Base-by-base conservation (phyloP, 2,113 vertebrate genomes). In the Syngnathus scovelli region DNA sequence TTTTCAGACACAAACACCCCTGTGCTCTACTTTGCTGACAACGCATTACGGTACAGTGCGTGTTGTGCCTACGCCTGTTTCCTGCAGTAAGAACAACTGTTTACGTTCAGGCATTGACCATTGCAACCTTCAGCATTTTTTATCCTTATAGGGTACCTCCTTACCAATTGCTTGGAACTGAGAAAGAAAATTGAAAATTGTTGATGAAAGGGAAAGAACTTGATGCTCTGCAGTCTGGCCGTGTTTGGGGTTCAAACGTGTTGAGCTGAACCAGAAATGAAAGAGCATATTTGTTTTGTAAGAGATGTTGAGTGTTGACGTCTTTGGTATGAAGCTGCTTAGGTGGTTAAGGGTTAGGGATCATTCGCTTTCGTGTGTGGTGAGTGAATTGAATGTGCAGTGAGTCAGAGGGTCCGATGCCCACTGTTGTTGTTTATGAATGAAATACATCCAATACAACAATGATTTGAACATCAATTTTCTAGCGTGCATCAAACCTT, bases 21-120 rank as follows among this genome's bases (percentile, higher is more conserved):
- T n/a, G n/a, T 61, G 55, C 49, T 70, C 37, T 81, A 83, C 78
- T 79, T 82, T 78, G 71, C 56, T 72, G n/a, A 51, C 70, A 69
- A 38, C 83, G 85, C 72, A 68, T 36, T 33, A 68, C 75, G 21
- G 67, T n/a, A 75, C 78, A 81, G 43, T 44, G 43, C 13, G 43
- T 44, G 43, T 44, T 76, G 67, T 21, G 36, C 38, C 59, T 1
- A 13, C 64, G 66, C 23, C 11, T 18, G 5, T 61, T 77, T 79
- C 59, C 59, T 66, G 64, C 67, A 81, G 48, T 66, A 18, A 43
- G n/a, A 67, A 51, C 43, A 56, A 23, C 27, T 59, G 69, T 27
- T 64, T 63, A 39, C n/a, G n/a, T n/a, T n/a, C n/a, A n/a, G n/a
- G n/a, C 37, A 18, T 56, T 60, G 55, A 58, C 69, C 33, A 6